These are phyloP conservation scores for Dasysyrphus tricinctus DNA, from an alignment of 2,888 invertebrate species.

Conservation along the genomic window DNA sequence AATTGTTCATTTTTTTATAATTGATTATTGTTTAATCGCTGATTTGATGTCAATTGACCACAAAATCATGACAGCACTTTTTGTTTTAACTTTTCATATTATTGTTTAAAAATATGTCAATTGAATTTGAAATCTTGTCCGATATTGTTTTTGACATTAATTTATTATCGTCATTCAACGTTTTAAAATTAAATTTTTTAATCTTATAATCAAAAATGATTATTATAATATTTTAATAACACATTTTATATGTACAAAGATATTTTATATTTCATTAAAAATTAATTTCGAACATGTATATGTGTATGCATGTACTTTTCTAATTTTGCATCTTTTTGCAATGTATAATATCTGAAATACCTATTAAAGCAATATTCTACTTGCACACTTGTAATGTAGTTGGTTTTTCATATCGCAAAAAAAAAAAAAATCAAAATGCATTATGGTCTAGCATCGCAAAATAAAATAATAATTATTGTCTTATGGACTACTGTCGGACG, in stretches of 20 bases:
- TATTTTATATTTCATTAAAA: neutral
- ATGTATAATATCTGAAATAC: too few relatives aligned
- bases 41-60: neutral
- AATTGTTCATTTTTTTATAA: neutral
- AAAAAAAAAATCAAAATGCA: too few relatives aligned
- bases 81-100: neutral
- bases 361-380: neutral
- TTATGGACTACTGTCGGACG: too few relatives aligned
- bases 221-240: neutral
- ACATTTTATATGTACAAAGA: neutral
- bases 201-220: neutral
- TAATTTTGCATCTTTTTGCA: too few relatives aligned
- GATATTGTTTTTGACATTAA: neutral
- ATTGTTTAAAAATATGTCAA: neutral
- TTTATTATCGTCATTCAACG: neutral
- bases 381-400: neutral
- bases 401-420: neutral
- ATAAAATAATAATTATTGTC: too few relatives aligned
- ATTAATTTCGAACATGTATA: neutral
- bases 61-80: neutral
- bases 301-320: too few relatives aligned
- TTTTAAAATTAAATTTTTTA: neutral
- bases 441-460: too few relatives aligned
- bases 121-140: neutral
- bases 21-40: slow-evolving; percentile 11